Evolutionary conservation across 2,797 vertebrate species (phyloP).

Genomic region (Sebastes iracundus): DNA sequence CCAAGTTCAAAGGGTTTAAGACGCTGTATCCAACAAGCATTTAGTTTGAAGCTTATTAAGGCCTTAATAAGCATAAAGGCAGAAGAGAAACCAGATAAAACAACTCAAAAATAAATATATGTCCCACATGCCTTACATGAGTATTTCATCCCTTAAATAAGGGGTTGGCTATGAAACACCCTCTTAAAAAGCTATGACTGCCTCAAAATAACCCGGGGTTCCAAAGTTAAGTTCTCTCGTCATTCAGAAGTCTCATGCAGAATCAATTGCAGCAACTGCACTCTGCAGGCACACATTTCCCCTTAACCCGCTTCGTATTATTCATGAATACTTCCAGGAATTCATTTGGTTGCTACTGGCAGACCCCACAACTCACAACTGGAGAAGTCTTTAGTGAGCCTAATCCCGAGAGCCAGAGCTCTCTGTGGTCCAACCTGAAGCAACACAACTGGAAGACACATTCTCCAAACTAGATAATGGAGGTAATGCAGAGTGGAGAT

Average conservation of each 20-base stretch:
- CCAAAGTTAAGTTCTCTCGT: slow-evolving; percentile 21
- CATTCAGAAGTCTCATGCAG: slow-evolving; percentile 38
- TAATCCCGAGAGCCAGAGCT: slow-evolving; percentile 5
- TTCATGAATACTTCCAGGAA: slow-evolving; percentile 64
- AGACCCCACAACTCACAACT: slow-evolving; percentile 52
- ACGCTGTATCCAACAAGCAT: neutral
- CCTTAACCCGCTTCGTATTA: slow-evolving; percentile 58
- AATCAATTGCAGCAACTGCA: slow-evolving; percentile 45
- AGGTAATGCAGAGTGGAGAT: neutral
- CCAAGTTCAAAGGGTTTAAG: neutral
- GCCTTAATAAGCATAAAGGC: neutral
- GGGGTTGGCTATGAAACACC: neutral
- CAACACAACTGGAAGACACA: neutral
- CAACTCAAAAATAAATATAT: slow-evolving; percentile 7
- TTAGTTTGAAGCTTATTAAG: neutral
- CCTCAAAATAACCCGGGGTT: neutral
- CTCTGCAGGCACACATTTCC: slow-evolving; percentile 45
- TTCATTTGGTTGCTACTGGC: slow-evolving; percentile 73
- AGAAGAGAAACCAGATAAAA: neutral
- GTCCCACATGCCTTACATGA: neutral
- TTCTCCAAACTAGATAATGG: slow-evolving; percentile 13
- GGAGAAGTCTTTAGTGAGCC: slow-evolving; percentile 72
- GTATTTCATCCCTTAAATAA: neutral
- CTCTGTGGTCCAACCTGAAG: neutral
- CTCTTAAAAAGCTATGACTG: slow-evolving; percentile 6